Evolutionary conservation across 2,888 invertebrate species (phyloP), one percentile per base, ranked within the genome.

Genomic region (Myopa tessellatipennis): DNA sequence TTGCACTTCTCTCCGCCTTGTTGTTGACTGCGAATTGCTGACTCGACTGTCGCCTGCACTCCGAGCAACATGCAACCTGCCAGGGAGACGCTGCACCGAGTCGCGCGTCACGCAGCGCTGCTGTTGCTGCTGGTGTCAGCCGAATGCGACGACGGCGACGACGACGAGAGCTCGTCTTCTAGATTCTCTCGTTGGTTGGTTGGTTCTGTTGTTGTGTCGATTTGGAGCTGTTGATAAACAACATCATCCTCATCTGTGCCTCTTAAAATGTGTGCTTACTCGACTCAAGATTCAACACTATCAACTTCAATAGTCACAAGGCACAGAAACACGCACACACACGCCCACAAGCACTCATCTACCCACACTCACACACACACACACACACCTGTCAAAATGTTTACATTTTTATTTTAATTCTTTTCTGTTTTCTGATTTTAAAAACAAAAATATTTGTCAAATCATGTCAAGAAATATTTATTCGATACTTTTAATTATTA

Each of bases 1-100:
- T 55, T 70, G 70, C 70, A 70, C 70, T 70, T 26, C 70, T 70
- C 70, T 70, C 70, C 70, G 70, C 70, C 70, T 70, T 70, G 55
- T 70, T 70, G 52, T 36, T 38, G 55, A 36, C 70, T 38, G 70
- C 70, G 36, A 7, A 26, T 7, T 70, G 36, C 65, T 8, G 38
- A 65, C 14, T 55, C 55, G 14, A 14, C 16, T n/a, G 55, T n/a
- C 55, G 14, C 16, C 55, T 55, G 55, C 55, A 55, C n/a, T 55
- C 1, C n/a, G 26, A 26, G 26, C n/a, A 55, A n/a, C 55, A 55
- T 55, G 55, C 55, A 55, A 55, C n/a, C 55, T 55, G 55, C 55
- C 55, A 55, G 45, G 45, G 45, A 45, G 10, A 10, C 45, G 45
- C 45, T 45, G 45, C 55, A 16, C 14, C 55, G 55, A 55, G 55